phyloP scores from a whole-genome alignment of 1,140 invertebrate species.

The Euglossa dilemma region DNA sequence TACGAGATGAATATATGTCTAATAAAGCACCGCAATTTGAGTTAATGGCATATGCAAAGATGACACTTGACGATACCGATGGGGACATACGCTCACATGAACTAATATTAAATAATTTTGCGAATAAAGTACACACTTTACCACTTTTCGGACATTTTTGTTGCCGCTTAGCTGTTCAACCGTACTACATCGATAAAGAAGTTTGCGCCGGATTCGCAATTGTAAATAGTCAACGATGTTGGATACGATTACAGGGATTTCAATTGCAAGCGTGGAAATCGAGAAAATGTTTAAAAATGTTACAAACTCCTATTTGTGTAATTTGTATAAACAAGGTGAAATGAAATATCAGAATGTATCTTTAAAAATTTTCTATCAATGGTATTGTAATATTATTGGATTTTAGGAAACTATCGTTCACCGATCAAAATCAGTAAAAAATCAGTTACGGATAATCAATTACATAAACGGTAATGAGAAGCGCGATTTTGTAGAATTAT shows the following conservation, averaged over 20 bases:
- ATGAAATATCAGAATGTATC: neutral
- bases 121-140: conserved; percentile 83
- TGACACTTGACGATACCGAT: conserved; percentile 85
- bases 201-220: conserved; percentile 83
- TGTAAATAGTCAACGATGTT: conserved; percentile 79
- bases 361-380: neutral
- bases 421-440: conserved; percentile 72
- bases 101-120: conserved; percentile 81
- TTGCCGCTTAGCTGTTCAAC: conserved; percentile 87
- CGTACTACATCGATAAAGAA: conserved; percentile 85
- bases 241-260: conserved; percentile 76
- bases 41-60: conserved; percentile 85
- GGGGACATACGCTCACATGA: conserved; percentile 84
- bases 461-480: conserved; percentile 77
- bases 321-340: conserved; percentile 78
- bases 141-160: conserved; percentile 90
- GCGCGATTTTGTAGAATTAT: conserved; percentile 73
- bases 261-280: conserved; percentile 78
- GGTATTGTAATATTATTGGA: neutral
- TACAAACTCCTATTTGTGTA: conserved; percentile 70
- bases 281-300: conserved; percentile 78
- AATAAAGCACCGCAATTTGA: conserved; percentile 86
- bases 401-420: conserved; percentile 78
- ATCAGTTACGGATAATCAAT: conserved; percentile 79
- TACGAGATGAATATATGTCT: conserved; percentile 83